A percentile compares a stretch with the other conserved stretches of the same genome.
These are phyloP conservation scores for Virgularia gustaviana DNA, from an alignment of 92 coral and sea anemone species.

Conservation along the genomic window DNA sequence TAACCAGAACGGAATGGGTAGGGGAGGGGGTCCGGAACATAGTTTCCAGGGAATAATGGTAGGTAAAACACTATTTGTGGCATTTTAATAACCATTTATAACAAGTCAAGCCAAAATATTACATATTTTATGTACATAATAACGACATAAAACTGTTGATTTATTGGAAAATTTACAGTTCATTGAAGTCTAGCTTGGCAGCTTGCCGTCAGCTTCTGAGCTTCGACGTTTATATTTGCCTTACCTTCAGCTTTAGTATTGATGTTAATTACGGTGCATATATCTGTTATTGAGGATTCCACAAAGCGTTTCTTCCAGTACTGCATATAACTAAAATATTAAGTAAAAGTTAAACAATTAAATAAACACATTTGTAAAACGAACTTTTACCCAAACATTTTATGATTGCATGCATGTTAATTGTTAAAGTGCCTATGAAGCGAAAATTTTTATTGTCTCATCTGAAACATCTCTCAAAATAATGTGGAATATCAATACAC, in stretches of 20 bases:
- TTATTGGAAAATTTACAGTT: too few species aligned
- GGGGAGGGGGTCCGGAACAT: neutral
- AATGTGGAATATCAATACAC: too few species aligned
- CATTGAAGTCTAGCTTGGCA: neutral
- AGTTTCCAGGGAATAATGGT: too few species aligned
- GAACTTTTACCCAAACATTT: neutral
- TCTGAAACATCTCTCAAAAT: too few species aligned
- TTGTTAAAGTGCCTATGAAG: too few species aligned
- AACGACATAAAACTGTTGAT: neutral
- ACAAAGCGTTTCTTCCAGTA: conserved; percentile 84
- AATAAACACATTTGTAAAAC: neutral
- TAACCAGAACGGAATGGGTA: neutral
- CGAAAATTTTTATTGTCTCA: too few species aligned
- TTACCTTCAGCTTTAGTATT: conserved; percentile 89
- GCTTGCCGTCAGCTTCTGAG: neutral
- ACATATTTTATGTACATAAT: neutral
- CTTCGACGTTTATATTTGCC: conserved; percentile 1
- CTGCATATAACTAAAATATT: conserved; percentile 60
- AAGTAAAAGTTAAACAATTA: neutral
- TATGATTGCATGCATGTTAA: neutral
- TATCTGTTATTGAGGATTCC: conserved; percentile 66
- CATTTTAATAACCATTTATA: neutral
- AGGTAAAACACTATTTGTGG: too few species aligned
- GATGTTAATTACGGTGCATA: conserved; percentile 86
- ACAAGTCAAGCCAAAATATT: neutral